Evolutionary conservation across 2,113 vertebrate species (phyloP), one percentile per base, ranked within the genome.

Genomic region (Crotalus viridis): DNA sequence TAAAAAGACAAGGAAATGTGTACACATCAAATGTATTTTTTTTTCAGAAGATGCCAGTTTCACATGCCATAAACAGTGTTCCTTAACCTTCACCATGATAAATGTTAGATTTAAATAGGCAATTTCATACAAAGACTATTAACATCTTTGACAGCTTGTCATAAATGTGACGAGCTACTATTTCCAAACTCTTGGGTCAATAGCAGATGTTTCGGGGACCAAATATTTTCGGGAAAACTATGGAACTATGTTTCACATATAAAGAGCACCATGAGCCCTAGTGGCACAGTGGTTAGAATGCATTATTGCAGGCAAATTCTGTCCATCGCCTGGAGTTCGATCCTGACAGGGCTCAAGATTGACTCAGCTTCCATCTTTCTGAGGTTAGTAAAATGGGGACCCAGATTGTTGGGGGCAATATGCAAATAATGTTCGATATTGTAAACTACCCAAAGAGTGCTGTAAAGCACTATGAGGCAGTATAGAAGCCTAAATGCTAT

Each of bases 61-160:
- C 81, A 46, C 5, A 94, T 91, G 13, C 89, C 90, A 96, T 95
- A 96, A 94, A 95, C 9, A 46, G 91, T 81, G 94, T 93, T 46
- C n/a, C 91, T 96, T 94, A 95, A 95, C 93, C 89, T 94, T 95
- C 92, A 88, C 13, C 64, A 85, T 95, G 95, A 92, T 93, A 96
- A 69, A 55, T 93, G 94, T 94, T 91, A 95, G 94, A 97, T 96
- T 92, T 94, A 91, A 89, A 91, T 21, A 22, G 94, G 48, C 56
- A 64, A 9, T 56, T 93, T 94, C 87, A 61, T 1, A 3, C 46
- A 94, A 95, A 96, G 95, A 85, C 3, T 95, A 94, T 94, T 95
- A 91, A 94, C n/a, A 15, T 93, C 87, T 93, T 95, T 91, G 90
- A 81, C n/a, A 88, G 19, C 90, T 95, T 85, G 52, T 95, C 87